Evolutionary conservation across 2,797 vertebrate species (phyloP).

Genomic region (Smutsia temminckii): DNA sequence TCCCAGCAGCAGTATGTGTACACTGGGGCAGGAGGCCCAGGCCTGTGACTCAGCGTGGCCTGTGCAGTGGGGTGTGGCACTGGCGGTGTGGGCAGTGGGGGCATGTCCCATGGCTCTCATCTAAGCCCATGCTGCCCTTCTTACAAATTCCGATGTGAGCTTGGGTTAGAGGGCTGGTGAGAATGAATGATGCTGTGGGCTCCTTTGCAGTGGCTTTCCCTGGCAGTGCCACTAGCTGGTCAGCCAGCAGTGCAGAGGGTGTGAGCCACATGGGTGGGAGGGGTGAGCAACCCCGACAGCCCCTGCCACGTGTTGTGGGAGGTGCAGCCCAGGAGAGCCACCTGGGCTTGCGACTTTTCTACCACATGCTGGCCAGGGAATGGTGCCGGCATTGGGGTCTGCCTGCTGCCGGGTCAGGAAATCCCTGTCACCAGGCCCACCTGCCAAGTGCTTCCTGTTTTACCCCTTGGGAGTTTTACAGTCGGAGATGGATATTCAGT

Average conservation of each 20-base stretch:
- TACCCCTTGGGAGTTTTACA: background rate
- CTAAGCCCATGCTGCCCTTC: background rate
- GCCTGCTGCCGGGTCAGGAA: background rate
- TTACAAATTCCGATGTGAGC: no score
- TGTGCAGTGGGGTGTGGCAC: background rate
- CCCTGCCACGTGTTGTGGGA: no score
- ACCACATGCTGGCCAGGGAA: background rate
- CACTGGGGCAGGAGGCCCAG: background rate
- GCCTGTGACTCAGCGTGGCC: background rate
- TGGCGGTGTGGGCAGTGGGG: background rate
- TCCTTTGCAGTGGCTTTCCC: background rate
- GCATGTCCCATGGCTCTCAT: rapidly evolving
- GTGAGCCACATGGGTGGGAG: background rate
- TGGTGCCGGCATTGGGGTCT: background rate
- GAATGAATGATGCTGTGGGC: background rate
- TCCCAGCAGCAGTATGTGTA: background rate
- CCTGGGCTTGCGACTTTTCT: background rate
- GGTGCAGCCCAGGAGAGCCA: background rate
- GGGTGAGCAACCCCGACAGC: no score
- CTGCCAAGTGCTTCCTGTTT: background rate
- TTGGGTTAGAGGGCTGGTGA: background rate
- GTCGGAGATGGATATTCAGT: background rate
- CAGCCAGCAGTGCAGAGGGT: background rate
- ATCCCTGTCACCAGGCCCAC: background rate
- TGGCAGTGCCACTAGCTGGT: background rate